Evolutionary conservation across 2,797 vertebrate genomes (phyloP).

Genomic region (Sebastiscus albofasciatus): DNA sequence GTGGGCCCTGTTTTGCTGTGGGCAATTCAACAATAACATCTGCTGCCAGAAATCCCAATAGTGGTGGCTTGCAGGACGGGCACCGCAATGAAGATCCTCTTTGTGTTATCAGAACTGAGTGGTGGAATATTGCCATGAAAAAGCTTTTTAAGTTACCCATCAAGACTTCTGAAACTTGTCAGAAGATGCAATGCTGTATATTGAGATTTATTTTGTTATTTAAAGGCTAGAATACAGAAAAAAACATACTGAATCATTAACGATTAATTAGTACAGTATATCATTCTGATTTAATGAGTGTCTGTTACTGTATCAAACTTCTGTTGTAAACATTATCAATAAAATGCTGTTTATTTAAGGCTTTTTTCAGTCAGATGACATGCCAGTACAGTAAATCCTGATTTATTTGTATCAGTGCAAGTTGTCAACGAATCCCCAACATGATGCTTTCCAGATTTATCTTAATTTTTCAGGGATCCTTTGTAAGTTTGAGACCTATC

Average conservation of each 20-base stretch:
- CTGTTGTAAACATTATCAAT: neutral
- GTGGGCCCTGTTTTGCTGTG: conserved; percentile 1
- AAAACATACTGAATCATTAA: neutral
- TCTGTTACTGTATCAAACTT: neutral
- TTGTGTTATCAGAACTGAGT: neutral
- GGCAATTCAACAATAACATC: conserved; percentile 9
- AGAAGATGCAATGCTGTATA: neutral
- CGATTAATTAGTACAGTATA: neutral
- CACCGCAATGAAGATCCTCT: neutral
- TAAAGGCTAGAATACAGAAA: neutral
- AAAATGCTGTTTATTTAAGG: neutral
- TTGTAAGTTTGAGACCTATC: conserved; percentile 69
- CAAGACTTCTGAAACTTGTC: neutral
- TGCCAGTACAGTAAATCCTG: neutral
- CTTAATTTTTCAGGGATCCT: conserved; percentile 46
- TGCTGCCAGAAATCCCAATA: conserved; percentile 7
- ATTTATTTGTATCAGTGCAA: conserved; percentile 21
- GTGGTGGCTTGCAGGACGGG: neutral
- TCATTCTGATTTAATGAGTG: neutral
- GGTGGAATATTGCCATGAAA: conserved; percentile 5
- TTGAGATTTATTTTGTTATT: neutral
- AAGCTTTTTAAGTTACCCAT: neutral
- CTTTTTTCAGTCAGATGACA: neutral
- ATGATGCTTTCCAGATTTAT: conserved; percentile 28
- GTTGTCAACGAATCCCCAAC: conserved; percentile 13